Conservation (phyloP, 1,140 invertebrate species). For the Pseudoatta argentina region DNA sequence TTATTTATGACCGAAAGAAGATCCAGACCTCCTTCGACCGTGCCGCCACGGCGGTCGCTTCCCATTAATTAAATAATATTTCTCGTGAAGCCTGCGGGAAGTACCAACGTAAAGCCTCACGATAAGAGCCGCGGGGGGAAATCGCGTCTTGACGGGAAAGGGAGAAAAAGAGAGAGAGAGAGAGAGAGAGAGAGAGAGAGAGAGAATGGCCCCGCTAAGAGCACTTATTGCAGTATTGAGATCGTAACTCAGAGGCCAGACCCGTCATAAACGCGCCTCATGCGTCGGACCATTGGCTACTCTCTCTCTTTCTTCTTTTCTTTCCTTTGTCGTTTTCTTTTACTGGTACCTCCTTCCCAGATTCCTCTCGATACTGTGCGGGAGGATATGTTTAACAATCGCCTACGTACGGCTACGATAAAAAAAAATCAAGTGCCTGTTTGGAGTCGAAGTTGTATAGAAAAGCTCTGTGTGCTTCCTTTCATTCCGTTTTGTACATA, state of each 20-base stretch:
- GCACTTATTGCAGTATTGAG: constrained; percentile 85
- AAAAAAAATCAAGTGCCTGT: constrained; percentile 40
- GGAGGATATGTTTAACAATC: constrained; percentile 42
- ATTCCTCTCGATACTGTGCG: constrained; percentile 5
- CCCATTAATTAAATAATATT: constrained; percentile 86
- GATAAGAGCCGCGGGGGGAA: constrained; percentile 71
- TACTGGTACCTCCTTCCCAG: neutral
- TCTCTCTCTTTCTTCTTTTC: constrained; percentile 46
- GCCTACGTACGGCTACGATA: constrained; percentile 32
- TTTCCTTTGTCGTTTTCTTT: constrained; percentile 28
- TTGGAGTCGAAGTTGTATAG: constrained; percentile 40
- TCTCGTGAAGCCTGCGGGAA: constrained; percentile 78
- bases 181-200: neutral
- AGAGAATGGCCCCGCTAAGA: constrained; percentile 78
- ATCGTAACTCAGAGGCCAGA: constrained; percentile 83
- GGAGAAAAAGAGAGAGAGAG: neutral
- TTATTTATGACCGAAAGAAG: constrained; percentile 80
- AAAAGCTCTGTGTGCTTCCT: constrained; percentile 50
- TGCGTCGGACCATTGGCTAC: constrained; percentile 62
- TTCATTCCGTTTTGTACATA: constrained; percentile 53
- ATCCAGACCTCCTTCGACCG: constrained; percentile 69
- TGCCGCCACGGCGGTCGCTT: constrained; percentile 65
- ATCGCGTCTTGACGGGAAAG: constrained; percentile 58
- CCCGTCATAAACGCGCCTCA: constrained; percentile 73
- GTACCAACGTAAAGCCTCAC: constrained; percentile 75